Conservation (phyloP, 2,888 invertebrate species). For the Phytoseiulus persimilis region DNA sequence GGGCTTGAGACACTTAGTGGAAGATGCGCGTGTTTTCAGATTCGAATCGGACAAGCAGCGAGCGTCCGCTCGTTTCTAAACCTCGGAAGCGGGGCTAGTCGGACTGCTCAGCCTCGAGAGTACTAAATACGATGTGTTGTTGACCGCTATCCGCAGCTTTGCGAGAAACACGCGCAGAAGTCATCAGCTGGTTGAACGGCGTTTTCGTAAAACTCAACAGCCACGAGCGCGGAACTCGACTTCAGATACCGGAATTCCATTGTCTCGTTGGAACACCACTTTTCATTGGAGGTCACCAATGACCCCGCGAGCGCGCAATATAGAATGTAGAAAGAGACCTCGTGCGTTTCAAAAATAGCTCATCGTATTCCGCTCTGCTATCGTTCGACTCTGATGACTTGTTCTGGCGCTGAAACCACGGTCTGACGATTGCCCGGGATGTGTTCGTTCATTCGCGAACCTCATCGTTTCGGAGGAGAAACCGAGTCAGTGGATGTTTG, state of each 20-base stretch:
- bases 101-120: no score
- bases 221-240: no score
- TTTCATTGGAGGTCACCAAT: neutral
- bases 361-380: neutral
- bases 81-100: neutral
- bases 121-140: no score
- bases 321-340: neutral
- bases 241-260: neutral
- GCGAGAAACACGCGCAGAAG: neutral
- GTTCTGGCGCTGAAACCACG: neutral
- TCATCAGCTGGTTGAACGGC: neutral
- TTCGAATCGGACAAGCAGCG: neutral
- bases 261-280: neutral
- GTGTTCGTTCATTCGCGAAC: neutral
- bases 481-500: neutral
- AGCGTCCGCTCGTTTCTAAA: neutral
- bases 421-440: neutral
- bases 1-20: neutral
- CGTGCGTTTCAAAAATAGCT: neutral
- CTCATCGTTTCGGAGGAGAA: neutral
- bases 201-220: neutral
- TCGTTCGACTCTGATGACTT: neutral
- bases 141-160: neutral
- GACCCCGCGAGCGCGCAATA: neutral
- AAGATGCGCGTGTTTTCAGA: neutral